Conservation (phyloP, 2,113 vertebrate genomes). For the Epinephelus cyanopodus region DNA sequence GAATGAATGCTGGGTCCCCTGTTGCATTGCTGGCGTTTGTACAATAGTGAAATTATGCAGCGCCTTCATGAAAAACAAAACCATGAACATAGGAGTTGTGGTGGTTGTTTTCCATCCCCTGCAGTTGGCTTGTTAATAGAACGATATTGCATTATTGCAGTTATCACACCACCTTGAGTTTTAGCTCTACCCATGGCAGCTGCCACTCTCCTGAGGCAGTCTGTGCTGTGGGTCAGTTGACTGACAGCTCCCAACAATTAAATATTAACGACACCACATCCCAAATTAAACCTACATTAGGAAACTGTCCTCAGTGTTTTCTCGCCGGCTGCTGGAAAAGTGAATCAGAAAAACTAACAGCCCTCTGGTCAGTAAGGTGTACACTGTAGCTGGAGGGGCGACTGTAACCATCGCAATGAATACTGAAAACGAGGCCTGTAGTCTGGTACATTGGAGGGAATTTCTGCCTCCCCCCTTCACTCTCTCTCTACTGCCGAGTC, state of each 20-base stretch:
- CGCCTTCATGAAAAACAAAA: no score
- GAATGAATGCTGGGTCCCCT: no score
- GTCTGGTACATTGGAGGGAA: constrained; percentile 83
- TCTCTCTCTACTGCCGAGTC: constrained; percentile 57
- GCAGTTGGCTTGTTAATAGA: no score
- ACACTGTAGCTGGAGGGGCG: constrained; percentile 25
- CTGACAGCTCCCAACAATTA: constrained; percentile 22
- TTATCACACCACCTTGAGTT: no score
- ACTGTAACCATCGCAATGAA: constrained; percentile 57
- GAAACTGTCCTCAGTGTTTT: constrained; percentile 29
- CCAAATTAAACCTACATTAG: constrained; percentile 29
- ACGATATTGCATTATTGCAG: no score
- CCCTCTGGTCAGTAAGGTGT: constrained; percentile 60
- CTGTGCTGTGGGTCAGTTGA: background rate
- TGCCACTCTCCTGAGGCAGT: background rate
- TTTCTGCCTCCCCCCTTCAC: constrained; percentile 77
- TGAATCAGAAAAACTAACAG: constrained; percentile 38
- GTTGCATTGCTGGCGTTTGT: no score
- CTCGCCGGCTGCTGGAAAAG: constrained; percentile 18
- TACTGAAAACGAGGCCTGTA: constrained; percentile 77
- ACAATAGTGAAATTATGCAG: no score
- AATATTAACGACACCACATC: constrained; percentile 24
- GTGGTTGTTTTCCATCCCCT: no score
- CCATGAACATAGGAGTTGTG: no score
- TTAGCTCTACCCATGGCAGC: background rate